Conservation (phyloP, 2,113 vertebrate genomes). For the Eudyptes chrysolophus region DNA sequence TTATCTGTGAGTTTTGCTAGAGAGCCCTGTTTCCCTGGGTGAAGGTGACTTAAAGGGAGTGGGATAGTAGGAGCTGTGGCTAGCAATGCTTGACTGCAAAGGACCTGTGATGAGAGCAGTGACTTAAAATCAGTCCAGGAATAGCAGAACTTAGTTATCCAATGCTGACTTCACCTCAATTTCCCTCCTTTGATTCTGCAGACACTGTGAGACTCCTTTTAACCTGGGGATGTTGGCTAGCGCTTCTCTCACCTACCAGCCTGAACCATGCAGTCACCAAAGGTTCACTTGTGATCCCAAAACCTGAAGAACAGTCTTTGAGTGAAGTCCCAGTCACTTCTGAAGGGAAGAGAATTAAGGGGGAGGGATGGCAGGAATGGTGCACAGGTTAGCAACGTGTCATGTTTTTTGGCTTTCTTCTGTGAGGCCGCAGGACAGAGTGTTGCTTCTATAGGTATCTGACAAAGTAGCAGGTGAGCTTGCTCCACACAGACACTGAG, state of each 20-base stretch:
- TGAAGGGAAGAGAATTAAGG: background rate
- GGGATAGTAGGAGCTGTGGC: background rate
- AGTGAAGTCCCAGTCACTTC: background rate
- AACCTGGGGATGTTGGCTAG: background rate
- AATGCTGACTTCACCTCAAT: background rate
- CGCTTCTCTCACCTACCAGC: background rate
- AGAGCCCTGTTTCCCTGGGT: no score
- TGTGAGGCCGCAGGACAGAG: background rate
- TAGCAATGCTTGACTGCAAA: background rate
- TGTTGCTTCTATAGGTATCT: background rate
- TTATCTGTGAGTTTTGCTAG: background rate
- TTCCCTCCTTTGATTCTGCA: background rate
- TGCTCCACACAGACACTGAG: no score
- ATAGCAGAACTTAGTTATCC: background rate
- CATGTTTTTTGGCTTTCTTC: no score
- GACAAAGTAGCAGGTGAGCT: background rate
- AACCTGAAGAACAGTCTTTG: no score
- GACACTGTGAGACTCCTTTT: background rate
- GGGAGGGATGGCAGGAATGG: background rate
- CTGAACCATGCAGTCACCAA: fast-evolving
- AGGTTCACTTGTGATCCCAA: background rate
- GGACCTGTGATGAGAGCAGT: background rate
- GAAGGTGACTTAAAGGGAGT: background rate
- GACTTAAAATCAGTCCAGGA: background rate
- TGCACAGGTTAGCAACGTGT: background rate